Percentiles rank a stretch among this genome's conserved stretches.
Evolutionary conservation across 2,888 invertebrate species (phyloP).

Genomic region (Drosophila trichaetosa): DNA sequence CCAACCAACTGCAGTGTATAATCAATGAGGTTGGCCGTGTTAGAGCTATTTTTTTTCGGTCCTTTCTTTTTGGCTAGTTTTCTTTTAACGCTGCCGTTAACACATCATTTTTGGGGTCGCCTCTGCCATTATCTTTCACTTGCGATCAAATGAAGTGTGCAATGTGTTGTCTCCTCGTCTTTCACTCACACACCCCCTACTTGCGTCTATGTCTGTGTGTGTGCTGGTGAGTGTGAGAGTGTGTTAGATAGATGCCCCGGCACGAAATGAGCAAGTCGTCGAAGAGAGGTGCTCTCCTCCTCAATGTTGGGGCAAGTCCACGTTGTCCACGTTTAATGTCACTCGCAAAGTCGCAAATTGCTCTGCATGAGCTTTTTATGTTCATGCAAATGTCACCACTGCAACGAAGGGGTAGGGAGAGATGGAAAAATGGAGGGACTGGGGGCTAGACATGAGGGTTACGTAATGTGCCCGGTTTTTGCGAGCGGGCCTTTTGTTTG

Average conservation of each 20-base stretch:
- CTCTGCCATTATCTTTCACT: slow-evolving; percentile 75
- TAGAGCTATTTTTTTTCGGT: background rate
- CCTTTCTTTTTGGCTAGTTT: slow-evolving; percentile 38
- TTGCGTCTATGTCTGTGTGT: slow-evolving; percentile 2
- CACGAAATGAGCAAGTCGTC: slow-evolving; percentile 55
- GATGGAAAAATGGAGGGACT: background rate
- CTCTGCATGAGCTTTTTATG: slow-evolving; percentile 83
- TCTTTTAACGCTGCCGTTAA: slow-evolving; percentile 74
- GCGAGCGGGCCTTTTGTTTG: slow-evolving; percentile 72
- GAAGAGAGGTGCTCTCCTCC: slow-evolving; percentile 32
- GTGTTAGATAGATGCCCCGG: slow-evolving; percentile 38
- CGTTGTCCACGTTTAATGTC: slow-evolving; percentile 80
- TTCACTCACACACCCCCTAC: background rate
- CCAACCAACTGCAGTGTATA: slow-evolving; percentile 9
- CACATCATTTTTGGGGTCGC: slow-evolving; percentile 71
- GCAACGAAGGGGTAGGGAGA: slow-evolving; percentile 53
- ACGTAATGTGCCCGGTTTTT: slow-evolving; percentile 63
- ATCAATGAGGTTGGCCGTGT: slow-evolving; percentile 24
- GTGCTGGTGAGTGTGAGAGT: background rate
- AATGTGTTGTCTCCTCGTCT: slow-evolving; percentile 58
- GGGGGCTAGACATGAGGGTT: slow-evolving; percentile 3
- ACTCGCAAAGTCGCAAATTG: slow-evolving; percentile 82
- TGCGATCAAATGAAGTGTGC: slow-evolving; percentile 82
- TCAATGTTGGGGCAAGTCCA: slow-evolving; percentile 9
- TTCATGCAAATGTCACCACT: slow-evolving; percentile 79